Evolutionary conservation across 2,113 vertebrate genomes (phyloP).

Genomic region (Peucedramus taeniatus): DNA sequence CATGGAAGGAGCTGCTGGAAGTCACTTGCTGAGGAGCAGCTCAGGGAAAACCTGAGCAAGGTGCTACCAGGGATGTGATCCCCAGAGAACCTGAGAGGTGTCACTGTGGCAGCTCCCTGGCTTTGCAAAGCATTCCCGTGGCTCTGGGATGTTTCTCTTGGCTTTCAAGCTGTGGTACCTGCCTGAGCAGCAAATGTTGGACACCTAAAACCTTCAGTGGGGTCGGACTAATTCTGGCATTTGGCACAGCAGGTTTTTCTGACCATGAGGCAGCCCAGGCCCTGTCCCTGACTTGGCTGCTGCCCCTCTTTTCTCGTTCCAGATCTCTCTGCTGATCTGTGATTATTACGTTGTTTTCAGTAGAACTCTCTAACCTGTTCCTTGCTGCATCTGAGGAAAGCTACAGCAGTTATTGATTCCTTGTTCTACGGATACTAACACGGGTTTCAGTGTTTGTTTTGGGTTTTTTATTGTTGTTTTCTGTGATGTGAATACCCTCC

Average conservation of each 20-base stretch:
- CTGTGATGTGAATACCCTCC: constrained; percentile 84
- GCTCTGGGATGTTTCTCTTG: not conserved
- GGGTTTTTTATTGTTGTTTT: constrained; percentile 74
- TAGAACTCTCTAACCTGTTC: constrained; percentile 65
- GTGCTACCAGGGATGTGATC: not conserved
- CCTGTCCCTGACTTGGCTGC: not conserved
- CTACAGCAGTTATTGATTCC: constrained; percentile 71
- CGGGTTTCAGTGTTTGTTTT: constrained; percentile 92
- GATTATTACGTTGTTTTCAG: not conserved
- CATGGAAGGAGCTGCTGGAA: rapidly evolving
- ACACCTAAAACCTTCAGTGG: not conserved
- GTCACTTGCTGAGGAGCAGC: not conserved
- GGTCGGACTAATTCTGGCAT: not conserved
- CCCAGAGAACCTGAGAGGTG: not conserved
- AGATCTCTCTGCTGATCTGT: constrained; percentile 56
- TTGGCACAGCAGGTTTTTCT: constrained; percentile 14
- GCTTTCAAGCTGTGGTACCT: not conserved
- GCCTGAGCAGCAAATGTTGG: not conserved
- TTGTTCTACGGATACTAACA: constrained; percentile 89
- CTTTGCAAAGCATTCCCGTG: not conserved
- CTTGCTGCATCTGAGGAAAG: constrained; percentile 73
- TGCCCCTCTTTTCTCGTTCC: constrained; percentile 22
- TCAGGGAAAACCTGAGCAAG: not conserved
- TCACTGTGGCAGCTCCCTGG: not conserved
- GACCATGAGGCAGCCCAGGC: not conserved